Conservation (phyloP, 1,140 invertebrate species). For the Asobara japonica region DNA sequence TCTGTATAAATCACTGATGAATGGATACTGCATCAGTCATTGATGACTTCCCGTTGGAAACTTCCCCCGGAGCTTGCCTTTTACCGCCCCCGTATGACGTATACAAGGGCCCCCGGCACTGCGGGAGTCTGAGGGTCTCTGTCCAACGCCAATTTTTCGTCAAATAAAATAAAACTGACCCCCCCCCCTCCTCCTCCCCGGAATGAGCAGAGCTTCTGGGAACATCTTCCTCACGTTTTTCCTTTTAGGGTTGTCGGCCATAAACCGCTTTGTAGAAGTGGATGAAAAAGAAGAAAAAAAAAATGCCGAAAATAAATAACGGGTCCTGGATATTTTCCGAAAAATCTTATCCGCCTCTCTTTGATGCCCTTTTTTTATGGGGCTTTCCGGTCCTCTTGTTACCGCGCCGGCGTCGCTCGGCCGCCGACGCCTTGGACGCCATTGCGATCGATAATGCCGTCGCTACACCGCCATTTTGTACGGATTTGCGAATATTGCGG, state of each 20-base stretch:
- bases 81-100: conserved; percentile 16
- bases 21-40: neutral
- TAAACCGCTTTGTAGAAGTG: conserved; percentile 18
- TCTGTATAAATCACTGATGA: neutral
- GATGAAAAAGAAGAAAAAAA: conserved; percentile 22
- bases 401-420: conserved; percentile 17
- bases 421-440: conserved; percentile 44
- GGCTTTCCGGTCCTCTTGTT: neutral
- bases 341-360: neutral
- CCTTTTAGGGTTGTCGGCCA: neutral
- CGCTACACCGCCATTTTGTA: conserved; percentile 55
- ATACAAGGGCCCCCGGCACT: conserved; percentile 12
- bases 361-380: neutral
- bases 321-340: neutral
- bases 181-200: neutral
- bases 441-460: conserved; percentile 59
- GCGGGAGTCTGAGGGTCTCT: conserved; percentile 14
- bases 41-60: conserved; percentile 16
- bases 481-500: conserved; percentile 48
- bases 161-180: conserved; percentile 23
- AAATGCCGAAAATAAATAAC: conserved; percentile 15
- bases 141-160: conserved; percentile 15
- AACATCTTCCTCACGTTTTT: conserved; percentile 24
- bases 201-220: conserved; percentile 32
- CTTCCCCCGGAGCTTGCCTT: neutral